Evolutionary conservation across 1,140 invertebrate species (phyloP).

Genomic region (Drosophila nigrodunni): DNA sequence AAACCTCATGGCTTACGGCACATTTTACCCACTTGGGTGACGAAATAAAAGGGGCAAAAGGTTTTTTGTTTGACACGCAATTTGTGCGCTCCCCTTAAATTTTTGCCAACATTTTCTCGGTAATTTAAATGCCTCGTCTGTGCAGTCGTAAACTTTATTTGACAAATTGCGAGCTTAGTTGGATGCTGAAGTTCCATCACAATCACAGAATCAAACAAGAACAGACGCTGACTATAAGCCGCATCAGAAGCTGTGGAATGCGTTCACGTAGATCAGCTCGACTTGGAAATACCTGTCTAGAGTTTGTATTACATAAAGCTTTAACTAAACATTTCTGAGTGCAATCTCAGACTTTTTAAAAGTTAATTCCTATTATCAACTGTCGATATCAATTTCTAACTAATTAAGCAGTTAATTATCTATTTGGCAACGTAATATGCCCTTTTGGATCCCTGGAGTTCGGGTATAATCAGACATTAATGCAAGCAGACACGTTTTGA

Average conservation of each 20-base stretch:
- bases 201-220: slow-evolving; percentile 24
- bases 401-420: neutral
- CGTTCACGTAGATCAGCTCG: neutral
- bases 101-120: slow-evolving; percentile 13
- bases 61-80: slow-evolving; percentile 62
- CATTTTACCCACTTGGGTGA: neutral
- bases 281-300: slow-evolving; percentile 1
- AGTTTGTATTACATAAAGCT: neutral
- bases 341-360: neutral
- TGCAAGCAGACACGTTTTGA: slow-evolving; percentile 28
- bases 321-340: no score
- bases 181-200: slow-evolving; percentile 19
- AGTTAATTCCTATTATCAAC: neutral
- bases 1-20: neutral
- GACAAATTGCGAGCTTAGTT: slow-evolving; percentile 70
- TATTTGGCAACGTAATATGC: neutral
- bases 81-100: slow-evolving; percentile 35
- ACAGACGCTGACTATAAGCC: slow-evolving; percentile 20
- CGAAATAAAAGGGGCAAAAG: slow-evolving; percentile 23
- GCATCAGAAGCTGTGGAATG: slow-evolving; percentile 2
- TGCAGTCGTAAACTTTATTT: slow-evolving; percentile 71
- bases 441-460: neutral
- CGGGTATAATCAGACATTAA: slow-evolving; percentile 27
- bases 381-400: neutral
- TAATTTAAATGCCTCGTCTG: slow-evolving; percentile 61